Evolutionary conservation across 2,113 vertebrate species (phyloP).

Genomic region (Gorilla gorilla): DNA sequence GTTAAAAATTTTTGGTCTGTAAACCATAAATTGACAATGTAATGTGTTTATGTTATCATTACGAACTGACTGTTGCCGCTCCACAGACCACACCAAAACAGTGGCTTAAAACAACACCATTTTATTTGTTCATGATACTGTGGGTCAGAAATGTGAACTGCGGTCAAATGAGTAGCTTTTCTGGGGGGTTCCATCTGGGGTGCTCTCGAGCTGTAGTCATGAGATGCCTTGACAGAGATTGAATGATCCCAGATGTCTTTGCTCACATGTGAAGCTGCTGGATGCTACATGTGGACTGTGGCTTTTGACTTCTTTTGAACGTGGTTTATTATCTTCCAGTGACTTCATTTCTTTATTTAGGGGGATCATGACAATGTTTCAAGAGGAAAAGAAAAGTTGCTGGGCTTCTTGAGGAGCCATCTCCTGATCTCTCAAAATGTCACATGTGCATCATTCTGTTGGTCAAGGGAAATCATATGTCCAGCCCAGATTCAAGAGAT

Average conservation of each 20-base stretch:
- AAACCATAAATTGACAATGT: not conserved
- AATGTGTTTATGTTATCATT: not conserved
- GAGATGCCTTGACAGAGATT: not conserved
- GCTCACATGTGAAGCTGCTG: not conserved
- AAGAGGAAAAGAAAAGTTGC: not conserved
- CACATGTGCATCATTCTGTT: not conserved
- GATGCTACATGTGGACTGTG: accelerated
- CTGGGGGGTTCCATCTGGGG: accelerated
- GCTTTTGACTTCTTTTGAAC: not conserved
- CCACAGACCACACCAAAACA: not conserved
- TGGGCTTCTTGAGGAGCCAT: not conserved
- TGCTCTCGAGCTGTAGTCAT: not conserved
- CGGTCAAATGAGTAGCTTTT: not conserved
- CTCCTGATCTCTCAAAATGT: not conserved
- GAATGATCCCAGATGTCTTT: not conserved
- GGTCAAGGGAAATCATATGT: not conserved
- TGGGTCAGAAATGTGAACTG: not conserved
- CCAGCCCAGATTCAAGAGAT: not conserved
- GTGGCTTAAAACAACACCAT: not conserved
- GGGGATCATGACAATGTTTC: not conserved
- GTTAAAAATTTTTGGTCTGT: not conserved
- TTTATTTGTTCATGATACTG: not conserved
- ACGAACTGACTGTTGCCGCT: not conserved
- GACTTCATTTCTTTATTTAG: not conserved
- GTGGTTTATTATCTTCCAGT: not conserved